Percentiles rank a stretch among this genome's conserved stretches.
phyloP scores from a whole-genome alignment of 2,888 invertebrate species.

The Ichneumoninae sp. region DNA sequence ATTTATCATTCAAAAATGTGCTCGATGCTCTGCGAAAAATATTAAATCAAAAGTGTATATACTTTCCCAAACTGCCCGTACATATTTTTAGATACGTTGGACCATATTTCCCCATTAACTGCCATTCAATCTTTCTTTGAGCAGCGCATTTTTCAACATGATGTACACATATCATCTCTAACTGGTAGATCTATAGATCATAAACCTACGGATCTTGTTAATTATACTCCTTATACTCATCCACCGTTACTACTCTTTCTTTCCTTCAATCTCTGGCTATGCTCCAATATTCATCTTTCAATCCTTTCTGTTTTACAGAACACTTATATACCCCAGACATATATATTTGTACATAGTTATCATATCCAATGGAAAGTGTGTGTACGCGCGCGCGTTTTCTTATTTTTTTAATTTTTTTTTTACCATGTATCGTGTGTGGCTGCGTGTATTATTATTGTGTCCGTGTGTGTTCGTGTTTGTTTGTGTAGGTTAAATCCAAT shows the following conservation, averaged over 20 bases:
- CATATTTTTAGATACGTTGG: slow-evolving; percentile 62
- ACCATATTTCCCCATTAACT: slow-evolving; percentile 48
- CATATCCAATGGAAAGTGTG: slow-evolving; percentile 80
- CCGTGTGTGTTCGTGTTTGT: neutral
- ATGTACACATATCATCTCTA: slow-evolving; percentile 68
- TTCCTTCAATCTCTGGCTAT: slow-evolving; percentile 59
- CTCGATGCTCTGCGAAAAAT: slow-evolving; percentile 66
- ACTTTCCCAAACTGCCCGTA: slow-evolving; percentile 67
- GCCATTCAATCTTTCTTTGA: slow-evolving; percentile 63
- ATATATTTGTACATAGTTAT: slow-evolving; percentile 82
- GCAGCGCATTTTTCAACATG: slow-evolving; percentile 68
- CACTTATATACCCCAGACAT: slow-evolving; percentile 78
- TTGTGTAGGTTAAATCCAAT: slow-evolving; percentile 77
- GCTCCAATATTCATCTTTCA: slow-evolving; percentile 66
- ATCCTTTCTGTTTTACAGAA: slow-evolving; percentile 76
- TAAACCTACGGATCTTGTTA: slow-evolving; percentile 64
- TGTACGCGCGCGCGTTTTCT: slow-evolving; percentile 61
- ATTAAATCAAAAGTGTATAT: slow-evolving; percentile 67
- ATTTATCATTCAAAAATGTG: slow-evolving; percentile 62
- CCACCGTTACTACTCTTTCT: slow-evolving; percentile 45
- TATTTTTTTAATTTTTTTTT: neutral
- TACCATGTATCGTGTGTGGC: neutral
- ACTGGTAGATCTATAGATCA: slow-evolving; percentile 63
- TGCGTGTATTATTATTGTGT: slow-evolving; percentile 54
- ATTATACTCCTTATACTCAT: slow-evolving; percentile 61